Conservation (phyloP, 1,140 invertebrate species). For the Cydia strobilella region DNA sequence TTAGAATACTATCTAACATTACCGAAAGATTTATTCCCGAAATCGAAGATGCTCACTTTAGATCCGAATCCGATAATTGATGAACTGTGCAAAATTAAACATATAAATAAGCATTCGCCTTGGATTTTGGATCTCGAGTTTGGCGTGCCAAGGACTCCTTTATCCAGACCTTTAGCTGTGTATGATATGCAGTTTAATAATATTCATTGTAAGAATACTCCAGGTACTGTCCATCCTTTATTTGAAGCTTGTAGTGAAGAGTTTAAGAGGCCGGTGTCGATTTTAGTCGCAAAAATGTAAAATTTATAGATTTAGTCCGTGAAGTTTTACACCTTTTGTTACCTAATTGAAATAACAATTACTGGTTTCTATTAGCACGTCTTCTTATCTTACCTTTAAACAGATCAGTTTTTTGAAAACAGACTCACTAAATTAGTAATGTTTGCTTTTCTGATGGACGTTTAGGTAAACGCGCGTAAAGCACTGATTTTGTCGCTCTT, state of each 20-base stretch:
- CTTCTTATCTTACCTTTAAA: too few species aligned
- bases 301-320: too few species aligned
- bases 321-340: too few species aligned
- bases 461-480: too few species aligned
- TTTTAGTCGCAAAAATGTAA: too few species aligned
- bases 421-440: too few species aligned
- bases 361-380: too few species aligned
- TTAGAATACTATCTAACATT: constrained; percentile 55
- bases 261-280: too few species aligned
- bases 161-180: constrained; percentile 48
- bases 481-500: too few species aligned
- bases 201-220: constrained; percentile 57
- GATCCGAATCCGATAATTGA: constrained; percentile 68
- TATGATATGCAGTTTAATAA: constrained; percentile 62
- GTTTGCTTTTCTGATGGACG: too few species aligned
- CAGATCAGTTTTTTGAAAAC: too few species aligned
- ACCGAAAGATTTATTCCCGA: constrained; percentile 58
- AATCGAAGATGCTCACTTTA: constrained; percentile 46
- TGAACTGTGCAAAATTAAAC: constrained; percentile 58
- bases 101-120: constrained; percentile 45
- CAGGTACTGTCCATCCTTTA: constrained; percentile 55
- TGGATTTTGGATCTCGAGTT: constrained; percentile 69
- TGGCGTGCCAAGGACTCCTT: constrained; percentile 51
- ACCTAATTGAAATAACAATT: too few species aligned
- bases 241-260: constrained; percentile 55